Evolutionary conservation across 2,113 vertebrate genomes (phyloP), one percentile per base, ranked within the genome.

Genomic region (Lepisosteus oculatus): DNA sequence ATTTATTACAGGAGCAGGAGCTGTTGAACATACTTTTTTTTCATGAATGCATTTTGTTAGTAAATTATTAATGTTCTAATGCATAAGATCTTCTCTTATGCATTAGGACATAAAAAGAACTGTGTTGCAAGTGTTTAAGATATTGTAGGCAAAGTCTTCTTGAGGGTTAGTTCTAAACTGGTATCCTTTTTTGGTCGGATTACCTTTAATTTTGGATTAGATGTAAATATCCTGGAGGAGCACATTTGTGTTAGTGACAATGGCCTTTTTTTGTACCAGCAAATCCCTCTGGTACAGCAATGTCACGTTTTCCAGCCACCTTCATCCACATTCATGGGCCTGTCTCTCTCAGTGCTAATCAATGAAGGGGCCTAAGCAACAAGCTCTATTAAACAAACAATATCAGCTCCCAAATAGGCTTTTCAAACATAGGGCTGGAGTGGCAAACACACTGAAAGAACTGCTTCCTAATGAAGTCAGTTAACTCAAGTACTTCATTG

Each of bases 381-480:
- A 77, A 78, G 86, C 86, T 90, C 88, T 83, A 86, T 89, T 91
- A 90, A 90, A 87, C 88, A 89, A 87, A 89, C 85, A 88, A 83
- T 79, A 68, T 75, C 79, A 78, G 64, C 74, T 80, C 80, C 82
- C 68, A 83, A 85, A 87, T 83, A 84, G 88, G 80, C 87, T 77
- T 80, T 86, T 87, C 81, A 90, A 78, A 79, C 79, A 78, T 75
- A 70, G 81, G 84, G 76, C 85, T 76, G 81, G 82, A 88, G 84
- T 85, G 83, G 85, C 74, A 67, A 80, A 81, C 78, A 75, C 61
- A 70, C 82, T 86, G 85, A 89, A 90, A 88, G 87, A 79, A 65
- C 83, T 81, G 75, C 85, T 86, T 85, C 82, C 84, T 92, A 91
- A 92, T 92, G 88, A 92, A 91, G 79, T 83, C 69, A 67, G 77